Evolutionary conservation across 2,797 vertebrate species (phyloP), one percentile per base, ranked within the genome.

Genomic region (Sebastes dallii): DNA sequence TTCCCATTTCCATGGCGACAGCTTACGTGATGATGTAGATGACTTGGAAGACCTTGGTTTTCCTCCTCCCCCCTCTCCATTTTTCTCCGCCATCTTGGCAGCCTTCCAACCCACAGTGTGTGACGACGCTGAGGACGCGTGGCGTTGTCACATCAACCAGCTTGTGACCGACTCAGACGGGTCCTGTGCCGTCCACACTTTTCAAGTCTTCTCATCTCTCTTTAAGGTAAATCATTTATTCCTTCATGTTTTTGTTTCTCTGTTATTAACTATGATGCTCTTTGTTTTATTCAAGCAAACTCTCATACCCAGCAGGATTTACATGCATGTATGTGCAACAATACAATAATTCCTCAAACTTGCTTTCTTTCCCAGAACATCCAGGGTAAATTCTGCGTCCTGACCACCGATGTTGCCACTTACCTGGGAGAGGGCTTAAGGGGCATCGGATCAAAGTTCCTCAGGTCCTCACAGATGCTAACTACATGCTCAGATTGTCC

Each of bases 61-160:
- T 58, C 98, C 99, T 20, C 98, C 98, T 42, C 97, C 97, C 24
- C 99, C 98, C 7, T 99, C 98, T 1, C 98, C 98, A 0, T 99
- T 99, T 94, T 99, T 99, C 94, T 99, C 98, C 0, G 98, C 98
- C 94, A 99, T 99, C 94, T 95, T 99, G 36, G 98, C 98, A 72
- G 98, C 98, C 0, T 99, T 99, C 93, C 98, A 99, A 82, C 98
- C 98, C 10, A 90, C 95, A 0, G 96, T 97, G 78, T 99, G 97
- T 70, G 98, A 99, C 6, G 97, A 99, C 7, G 97, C 97, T 0
- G 98, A 99, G 87, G 98, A 98, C 84, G 97, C 98, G 11, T 99
- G 99, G 99, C 97, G 96, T 10, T 98, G 96, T 85, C 98, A 99
- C 55, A 95, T 99, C 91, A 98, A 96, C 96, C 98, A 99, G 91